These are phyloP conservation scores for Danio choprae DNA, from an alignment of 2,797 vertebrate species.

Conservation along the genomic window DNA sequence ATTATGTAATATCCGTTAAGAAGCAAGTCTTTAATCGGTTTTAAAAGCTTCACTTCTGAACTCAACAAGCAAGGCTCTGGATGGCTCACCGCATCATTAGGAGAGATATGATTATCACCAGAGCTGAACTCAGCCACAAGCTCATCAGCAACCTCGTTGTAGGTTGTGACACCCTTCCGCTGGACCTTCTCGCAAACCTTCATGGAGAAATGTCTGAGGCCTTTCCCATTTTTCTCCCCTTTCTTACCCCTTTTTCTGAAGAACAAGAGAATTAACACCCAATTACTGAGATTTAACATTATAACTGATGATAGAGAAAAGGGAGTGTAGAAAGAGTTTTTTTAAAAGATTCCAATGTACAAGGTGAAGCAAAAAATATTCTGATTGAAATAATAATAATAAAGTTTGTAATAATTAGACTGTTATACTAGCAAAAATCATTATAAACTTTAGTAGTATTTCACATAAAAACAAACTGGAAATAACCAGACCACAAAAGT, in stretches of 20 bases:
- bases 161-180: constrained; percentile 97
- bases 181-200: constrained; percentile 99
- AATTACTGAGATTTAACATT: constrained; percentile 14
- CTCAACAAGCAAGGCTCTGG: background rate
- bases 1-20: background rate
- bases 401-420: no score
- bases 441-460: no score
- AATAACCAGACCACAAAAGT: no score
- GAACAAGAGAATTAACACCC: constrained; percentile 11
- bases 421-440: no score
- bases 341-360: no score
- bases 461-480: no score
- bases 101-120: constrained; percentile 94
- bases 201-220: constrained; percentile 98
- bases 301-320: background rate
- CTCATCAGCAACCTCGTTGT: constrained; percentile 98
- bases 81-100: constrained; percentile 91
- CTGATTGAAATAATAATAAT: no score
- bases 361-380: no score
- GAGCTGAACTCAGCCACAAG: constrained; percentile 98
- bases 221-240: constrained; percentile 98
- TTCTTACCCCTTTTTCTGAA: constrained; percentile 92
- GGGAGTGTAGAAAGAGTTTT: no score
- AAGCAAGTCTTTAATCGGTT: background rate
- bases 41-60: constrained; percentile 1